Evolutionary conservation across 2,797 vertebrate species (phyloP).

Genomic region (Zalophus californianus): DNA sequence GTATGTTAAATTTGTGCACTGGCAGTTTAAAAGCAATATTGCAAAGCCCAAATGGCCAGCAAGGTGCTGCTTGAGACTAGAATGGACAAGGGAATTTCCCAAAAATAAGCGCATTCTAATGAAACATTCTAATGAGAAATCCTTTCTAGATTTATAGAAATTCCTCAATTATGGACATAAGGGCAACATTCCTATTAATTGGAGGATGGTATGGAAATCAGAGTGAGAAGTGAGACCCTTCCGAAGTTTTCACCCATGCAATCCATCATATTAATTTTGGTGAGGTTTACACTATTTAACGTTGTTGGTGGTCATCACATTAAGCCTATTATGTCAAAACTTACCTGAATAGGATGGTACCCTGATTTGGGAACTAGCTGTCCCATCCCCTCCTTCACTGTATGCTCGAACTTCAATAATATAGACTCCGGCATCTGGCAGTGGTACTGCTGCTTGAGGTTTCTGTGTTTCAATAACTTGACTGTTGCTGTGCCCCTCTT

Average conservation of each 20-base stretch:
- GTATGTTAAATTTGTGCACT: neutral
- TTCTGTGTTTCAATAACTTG: conserved; percentile 97
- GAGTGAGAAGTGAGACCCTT: neutral
- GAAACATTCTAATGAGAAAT: neutral
- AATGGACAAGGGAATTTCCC: neutral
- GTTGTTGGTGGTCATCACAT: neutral
- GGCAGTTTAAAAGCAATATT: neutral
- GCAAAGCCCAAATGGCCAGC: neutral
- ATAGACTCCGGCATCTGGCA: conserved; percentile 96
- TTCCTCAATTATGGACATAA: neutral
- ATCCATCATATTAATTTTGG: neutral
- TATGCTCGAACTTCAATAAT: conserved; percentile 95
- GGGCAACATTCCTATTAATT: neutral
- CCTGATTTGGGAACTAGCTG: conserved; percentile 94
- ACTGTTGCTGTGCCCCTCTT: conserved; percentile 95
- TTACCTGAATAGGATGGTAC: conserved; percentile 96
- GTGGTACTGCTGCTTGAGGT: conserved; percentile 93
- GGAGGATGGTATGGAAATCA: neutral
- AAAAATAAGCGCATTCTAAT: neutral
- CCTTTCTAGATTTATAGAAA: neutral
- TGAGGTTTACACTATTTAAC: neutral
- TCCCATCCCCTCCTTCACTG: conserved; percentile 97
- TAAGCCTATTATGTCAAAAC: neutral
- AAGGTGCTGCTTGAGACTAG: neutral
- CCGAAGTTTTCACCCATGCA: neutral